Conservation (phyloP, 2,888 invertebrate species). For the Lepidochitona cinerea region DNA sequence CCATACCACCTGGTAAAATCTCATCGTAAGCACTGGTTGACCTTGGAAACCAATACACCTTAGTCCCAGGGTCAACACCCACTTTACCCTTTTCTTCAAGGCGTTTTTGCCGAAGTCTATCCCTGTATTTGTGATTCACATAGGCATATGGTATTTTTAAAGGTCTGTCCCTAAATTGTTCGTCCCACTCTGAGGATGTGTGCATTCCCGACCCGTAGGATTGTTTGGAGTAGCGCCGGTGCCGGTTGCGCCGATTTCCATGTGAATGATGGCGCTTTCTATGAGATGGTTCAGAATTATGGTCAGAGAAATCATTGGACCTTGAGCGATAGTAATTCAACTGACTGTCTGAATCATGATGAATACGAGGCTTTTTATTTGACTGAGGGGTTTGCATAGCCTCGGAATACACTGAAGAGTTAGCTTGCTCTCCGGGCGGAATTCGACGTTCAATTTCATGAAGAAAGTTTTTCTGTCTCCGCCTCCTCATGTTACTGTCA, state of each 20-base stretch:
- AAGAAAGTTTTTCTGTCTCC: slow-evolving; percentile 39
- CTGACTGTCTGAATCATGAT: slow-evolving; percentile 55
- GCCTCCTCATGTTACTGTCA: slow-evolving; percentile 46
- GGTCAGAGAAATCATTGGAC: slow-evolving; percentile 53
- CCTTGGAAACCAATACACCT: slow-evolving; percentile 48
- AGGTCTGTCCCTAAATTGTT: slow-evolving; percentile 45
- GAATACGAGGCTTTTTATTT: slow-evolving; percentile 25
- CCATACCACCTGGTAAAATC: slow-evolving; percentile 72
- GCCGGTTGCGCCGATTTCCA: slow-evolving; percentile 7
- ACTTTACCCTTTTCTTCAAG: slow-evolving; percentile 49
- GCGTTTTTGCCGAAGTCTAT: slow-evolving; percentile 59
- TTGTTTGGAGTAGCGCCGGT: background rate
- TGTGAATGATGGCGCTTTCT: slow-evolving; percentile 41
- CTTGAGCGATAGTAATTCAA: slow-evolving; percentile 35
- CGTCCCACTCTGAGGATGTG: slow-evolving; percentile 59
- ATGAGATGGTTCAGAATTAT: slow-evolving; percentile 59
- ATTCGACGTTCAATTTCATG: slow-evolving; percentile 48
- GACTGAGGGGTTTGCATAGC: background rate
- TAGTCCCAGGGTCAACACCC: slow-evolving; percentile 31
- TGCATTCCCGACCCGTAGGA: background rate
- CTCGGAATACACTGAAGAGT: slow-evolving; percentile 1
- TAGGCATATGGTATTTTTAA: slow-evolving; percentile 59
- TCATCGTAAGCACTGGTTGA: slow-evolving; percentile 55
- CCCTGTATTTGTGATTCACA: slow-evolving; percentile 62
- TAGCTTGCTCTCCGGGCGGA: slow-evolving; percentile 29